phyloP scores from a whole-genome alignment of 1,140 invertebrate species.

The Drosophila biarmipes region DNA sequence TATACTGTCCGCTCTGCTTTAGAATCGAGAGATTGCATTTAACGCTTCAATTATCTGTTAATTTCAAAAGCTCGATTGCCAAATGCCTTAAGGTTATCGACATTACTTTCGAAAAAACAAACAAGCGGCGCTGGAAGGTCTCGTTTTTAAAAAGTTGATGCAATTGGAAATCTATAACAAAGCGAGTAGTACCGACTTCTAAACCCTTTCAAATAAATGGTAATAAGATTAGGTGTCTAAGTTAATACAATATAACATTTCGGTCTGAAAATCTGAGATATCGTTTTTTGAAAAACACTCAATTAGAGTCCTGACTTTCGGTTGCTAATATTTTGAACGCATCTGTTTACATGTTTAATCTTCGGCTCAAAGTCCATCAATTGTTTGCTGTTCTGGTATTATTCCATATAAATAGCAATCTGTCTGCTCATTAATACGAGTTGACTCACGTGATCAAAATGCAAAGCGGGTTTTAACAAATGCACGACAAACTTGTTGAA shows the following conservation, averaged over 20 bases:
- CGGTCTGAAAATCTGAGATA: neutral
- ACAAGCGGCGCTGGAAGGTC: constrained; percentile 32
- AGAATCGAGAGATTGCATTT: constrained; percentile 42
- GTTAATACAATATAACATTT: neutral
- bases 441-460: constrained; percentile 49
- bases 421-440: constrained; percentile 34
- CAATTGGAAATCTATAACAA: constrained; percentile 13
- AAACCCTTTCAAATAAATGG: neutral
- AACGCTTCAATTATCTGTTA: constrained; percentile 44
- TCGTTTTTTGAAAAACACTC: neutral
- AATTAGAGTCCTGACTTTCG: neutral
- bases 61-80: constrained; percentile 38
- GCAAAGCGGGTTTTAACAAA: constrained; percentile 38
- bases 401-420: constrained; percentile 37
- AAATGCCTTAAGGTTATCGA: constrained; percentile 65
- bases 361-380: constrained; percentile 39
- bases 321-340: constrained; percentile 3
- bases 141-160: constrained; percentile 16
- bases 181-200: neutral
- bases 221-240: neutral
- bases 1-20: constrained; percentile 4
- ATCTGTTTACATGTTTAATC: constrained; percentile 21
- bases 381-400: constrained; percentile 19
- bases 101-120: constrained; percentile 50
- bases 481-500: constrained; percentile 37